Evolutionary conservation across 2,888 invertebrate species (phyloP).

Genomic region (Tribolium freemani): DNA sequence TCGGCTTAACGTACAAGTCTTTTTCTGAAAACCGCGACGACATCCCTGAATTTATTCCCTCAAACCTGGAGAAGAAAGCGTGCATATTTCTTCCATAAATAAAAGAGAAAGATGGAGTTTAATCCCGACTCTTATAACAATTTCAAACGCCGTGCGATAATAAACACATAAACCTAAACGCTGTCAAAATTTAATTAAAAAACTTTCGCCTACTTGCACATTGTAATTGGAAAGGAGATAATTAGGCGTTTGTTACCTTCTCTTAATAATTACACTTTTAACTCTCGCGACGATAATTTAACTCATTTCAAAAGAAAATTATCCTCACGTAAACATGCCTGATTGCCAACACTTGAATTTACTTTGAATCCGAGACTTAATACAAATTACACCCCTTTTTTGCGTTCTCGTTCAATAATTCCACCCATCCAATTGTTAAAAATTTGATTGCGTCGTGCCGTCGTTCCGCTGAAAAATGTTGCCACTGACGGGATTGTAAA

Average conservation of each 20-base stretch:
- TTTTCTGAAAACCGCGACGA: constrained; percentile 44
- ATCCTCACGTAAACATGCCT: too few relatives aligned
- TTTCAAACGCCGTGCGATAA: constrained; percentile 28
- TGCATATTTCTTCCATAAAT: constrained; percentile 36
- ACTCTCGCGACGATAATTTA: not conserved
- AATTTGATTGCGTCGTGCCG: constrained; percentile 35
- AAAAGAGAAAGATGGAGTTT: constrained; percentile 23
- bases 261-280: not conserved
- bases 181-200: constrained; percentile 33
- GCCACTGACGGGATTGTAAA: constrained; percentile 37
- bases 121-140: constrained; percentile 23
- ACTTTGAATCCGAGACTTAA: too few relatives aligned
- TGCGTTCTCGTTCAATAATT: not conserved
- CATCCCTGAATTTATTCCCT: constrained; percentile 37
- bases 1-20: constrained; percentile 51
- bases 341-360: too few relatives aligned
- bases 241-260: not conserved
- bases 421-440: constrained; percentile 24
- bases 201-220: constrained; percentile 7
- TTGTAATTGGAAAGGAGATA: not conserved
- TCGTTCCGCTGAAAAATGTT: constrained; percentile 36
- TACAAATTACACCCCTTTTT: not conserved
- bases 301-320: too few relatives aligned
- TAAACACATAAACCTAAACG: constrained; percentile 27
- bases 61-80: constrained; percentile 29